phyloP scores from a whole-genome alignment of 2,113 vertebrate species.

The Spermophilus dauricus region DNA sequence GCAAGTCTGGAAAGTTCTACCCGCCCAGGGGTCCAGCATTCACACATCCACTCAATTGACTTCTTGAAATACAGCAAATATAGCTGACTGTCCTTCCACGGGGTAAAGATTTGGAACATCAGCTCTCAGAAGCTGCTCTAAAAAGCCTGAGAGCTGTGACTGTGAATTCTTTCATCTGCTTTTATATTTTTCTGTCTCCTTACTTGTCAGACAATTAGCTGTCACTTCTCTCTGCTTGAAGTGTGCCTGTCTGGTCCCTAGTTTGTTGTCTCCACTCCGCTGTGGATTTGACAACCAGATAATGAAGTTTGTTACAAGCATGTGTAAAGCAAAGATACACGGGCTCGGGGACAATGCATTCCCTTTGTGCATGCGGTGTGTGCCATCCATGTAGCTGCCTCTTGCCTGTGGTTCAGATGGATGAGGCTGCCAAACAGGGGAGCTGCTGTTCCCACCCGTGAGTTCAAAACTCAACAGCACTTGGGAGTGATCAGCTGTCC shows the following conservation, averaged over 20 bases:
- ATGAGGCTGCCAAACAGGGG: neutral
- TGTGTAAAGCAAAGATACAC: neutral
- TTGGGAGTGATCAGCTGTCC: neutral
- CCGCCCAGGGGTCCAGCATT: neutral
- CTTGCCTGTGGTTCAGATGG: neutral
- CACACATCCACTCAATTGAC: neutral
- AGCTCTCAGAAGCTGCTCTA: neutral
- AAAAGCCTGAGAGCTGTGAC: neutral
- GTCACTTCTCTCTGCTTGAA: constrained; percentile 2
- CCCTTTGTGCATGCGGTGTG: fast-evolving
- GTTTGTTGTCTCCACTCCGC: neutral
- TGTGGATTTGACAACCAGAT: constrained; percentile 5
- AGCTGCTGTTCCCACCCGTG: neutral
- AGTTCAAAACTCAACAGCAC: neutral
- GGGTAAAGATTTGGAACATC: neutral
- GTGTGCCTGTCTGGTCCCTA: neutral
- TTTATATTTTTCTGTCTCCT: neutral
- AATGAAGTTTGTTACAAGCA: neutral
- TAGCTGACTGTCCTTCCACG: neutral
- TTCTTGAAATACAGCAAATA: neutral
- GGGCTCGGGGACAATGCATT: fast-evolving
- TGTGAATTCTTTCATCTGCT: neutral
- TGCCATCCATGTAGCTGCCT: neutral
- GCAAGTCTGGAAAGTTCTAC: no score
- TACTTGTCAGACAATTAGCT: neutral